phyloP scores from a whole-genome alignment of 2,113 vertebrate species.

The Charina bottae region DNA sequence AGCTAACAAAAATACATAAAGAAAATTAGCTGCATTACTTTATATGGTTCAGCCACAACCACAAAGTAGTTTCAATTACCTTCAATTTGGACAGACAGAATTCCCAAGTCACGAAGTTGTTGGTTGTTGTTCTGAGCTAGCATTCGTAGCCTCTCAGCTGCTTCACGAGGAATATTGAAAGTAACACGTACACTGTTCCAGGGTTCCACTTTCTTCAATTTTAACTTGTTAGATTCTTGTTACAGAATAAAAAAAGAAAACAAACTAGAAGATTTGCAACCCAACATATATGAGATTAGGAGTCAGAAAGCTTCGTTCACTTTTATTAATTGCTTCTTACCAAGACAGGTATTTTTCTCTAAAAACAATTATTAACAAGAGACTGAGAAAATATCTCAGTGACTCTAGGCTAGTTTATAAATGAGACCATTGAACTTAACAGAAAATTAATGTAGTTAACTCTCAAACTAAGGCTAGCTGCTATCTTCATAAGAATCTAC shows the following conservation, averaged over 20 bases:
- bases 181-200: constrained; percentile 99
- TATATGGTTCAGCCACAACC: background rate
- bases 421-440: background rate
- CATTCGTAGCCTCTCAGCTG: constrained; percentile 90
- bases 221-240: constrained; percentile 83
- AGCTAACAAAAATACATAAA: background rate
- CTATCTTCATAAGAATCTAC: background rate
- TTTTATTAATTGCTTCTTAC: rapidly evolving
- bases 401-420: background rate
- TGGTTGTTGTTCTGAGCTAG: constrained; percentile 97
- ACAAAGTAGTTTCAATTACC: constrained; percentile 71
- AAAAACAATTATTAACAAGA: background rate
- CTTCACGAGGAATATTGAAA: constrained; percentile 96
- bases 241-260: constrained; percentile 34
- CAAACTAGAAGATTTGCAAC: background rate
- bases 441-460: background rate
- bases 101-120: constrained; percentile 95
- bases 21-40: background rate
- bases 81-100: constrained; percentile 98
- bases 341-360: background rate
- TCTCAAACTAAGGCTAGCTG: background rate
- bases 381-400: background rate
- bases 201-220: constrained; percentile 88
- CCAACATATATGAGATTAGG: background rate
- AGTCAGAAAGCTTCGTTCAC: background rate